Conservation (phyloP, 1,140 invertebrate species). For the Hyposmocoma kahamanoa region DNA sequence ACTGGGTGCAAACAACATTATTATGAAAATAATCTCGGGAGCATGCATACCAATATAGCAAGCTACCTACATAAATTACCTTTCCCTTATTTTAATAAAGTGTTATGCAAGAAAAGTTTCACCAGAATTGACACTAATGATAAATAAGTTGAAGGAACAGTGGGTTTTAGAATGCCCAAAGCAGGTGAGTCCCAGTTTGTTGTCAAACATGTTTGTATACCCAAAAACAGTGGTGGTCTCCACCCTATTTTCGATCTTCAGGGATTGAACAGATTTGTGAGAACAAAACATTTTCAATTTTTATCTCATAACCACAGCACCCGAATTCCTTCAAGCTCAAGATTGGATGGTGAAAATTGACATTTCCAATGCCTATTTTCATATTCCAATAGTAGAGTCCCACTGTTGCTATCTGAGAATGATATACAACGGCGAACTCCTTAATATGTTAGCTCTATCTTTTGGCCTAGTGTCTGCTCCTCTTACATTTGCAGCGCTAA, state of each 20-base stretch:
- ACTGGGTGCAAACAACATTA: slow-evolving; percentile 16
- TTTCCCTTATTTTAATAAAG: not conserved
- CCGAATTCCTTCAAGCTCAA: slow-evolving; percentile 11
- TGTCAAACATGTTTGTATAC: slow-evolving; percentile 31
- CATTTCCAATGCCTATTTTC: slow-evolving; percentile 26
- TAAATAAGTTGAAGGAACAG: slow-evolving; percentile 13
- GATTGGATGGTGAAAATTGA: slow-evolving; percentile 27
- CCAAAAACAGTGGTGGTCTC: not conserved
- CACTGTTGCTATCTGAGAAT: slow-evolving; percentile 22
- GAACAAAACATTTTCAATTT: slow-evolving; percentile 6
- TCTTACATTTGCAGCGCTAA: slow-evolving; percentile 24
- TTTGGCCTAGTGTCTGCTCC: slow-evolving; percentile 30
- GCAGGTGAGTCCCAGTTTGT: slow-evolving; percentile 14
- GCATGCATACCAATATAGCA: slow-evolving; percentile 21
- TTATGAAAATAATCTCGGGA: slow-evolving; percentile 25
- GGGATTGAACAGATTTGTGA: slow-evolving; percentile 17
- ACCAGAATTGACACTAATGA: slow-evolving; percentile 20
- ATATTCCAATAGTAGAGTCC: slow-evolving; percentile 23
- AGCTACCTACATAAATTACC: slow-evolving; percentile 19
- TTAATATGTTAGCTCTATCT: slow-evolving; percentile 25
- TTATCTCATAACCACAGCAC: slow-evolving; percentile 11
- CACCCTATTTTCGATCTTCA: slow-evolving; percentile 26
- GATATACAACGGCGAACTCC: slow-evolving; percentile 23
- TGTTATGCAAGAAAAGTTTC: slow-evolving; percentile 16
- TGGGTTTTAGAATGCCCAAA: slow-evolving; percentile 16